A percentile compares a stretch with the other conserved stretches of the same genome.
phyloP scores from a whole-genome alignment of 2,797 vertebrate species.

The Spheniscus humboldti region DNA sequence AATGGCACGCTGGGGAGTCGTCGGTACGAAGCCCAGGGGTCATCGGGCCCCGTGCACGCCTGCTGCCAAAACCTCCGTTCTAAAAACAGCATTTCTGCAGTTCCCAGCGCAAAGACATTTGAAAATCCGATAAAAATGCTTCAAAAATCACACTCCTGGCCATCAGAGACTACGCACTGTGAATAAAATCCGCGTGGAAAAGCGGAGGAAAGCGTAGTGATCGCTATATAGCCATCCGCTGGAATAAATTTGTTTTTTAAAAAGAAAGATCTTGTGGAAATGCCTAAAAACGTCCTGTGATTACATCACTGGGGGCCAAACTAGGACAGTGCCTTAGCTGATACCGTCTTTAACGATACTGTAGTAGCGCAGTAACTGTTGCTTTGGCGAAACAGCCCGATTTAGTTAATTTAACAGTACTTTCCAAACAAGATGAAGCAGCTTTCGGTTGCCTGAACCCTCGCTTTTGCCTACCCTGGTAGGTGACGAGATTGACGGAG shows the following conservation, averaged over 20 bases:
- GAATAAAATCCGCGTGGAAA: background rate
- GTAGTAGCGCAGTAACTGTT: accelerated
- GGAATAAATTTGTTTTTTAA: background rate
- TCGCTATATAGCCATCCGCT: background rate
- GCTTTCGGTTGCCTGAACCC: accelerated
- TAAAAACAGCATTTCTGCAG: background rate
- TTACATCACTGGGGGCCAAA: no score
- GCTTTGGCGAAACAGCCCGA: accelerated
- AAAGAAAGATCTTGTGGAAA: background rate
- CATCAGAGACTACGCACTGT: background rate
- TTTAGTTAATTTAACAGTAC: no score
- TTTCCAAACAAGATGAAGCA: accelerated
- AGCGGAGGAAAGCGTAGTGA: background rate
- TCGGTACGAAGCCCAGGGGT: background rate
- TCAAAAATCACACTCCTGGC: slow-evolving; percentile 54
- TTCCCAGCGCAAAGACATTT: background rate
- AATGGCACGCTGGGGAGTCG: background rate
- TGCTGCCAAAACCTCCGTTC: background rate
- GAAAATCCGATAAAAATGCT: background rate
- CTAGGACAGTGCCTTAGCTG: accelerated
- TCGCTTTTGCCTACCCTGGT: accelerated
- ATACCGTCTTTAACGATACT: accelerated
- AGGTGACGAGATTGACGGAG: no score
- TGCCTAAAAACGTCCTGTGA: background rate
- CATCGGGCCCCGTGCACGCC: background rate